Evolutionary conservation across 2,888 invertebrate species (phyloP).

Genomic region (Therioaphis trifolii): DNA sequence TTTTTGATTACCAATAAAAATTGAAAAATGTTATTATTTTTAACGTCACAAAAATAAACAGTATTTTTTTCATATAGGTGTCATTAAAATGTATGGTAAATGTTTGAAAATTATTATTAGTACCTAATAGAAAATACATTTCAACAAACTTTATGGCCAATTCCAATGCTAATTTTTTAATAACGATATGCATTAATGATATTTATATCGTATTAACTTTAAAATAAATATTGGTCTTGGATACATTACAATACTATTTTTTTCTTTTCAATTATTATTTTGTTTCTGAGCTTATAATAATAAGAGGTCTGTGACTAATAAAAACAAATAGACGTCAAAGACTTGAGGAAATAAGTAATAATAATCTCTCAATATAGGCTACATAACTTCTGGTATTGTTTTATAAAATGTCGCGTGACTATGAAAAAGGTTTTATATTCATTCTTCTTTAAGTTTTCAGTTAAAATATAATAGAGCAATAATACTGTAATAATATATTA

Average conservation of each 20-base stretch:
- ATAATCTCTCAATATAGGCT: not conserved
- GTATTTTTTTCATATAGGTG: too few relatives aligned
- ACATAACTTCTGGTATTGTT: not conserved
- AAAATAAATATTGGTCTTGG: not conserved
- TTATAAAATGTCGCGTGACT: constrained; percentile 1
- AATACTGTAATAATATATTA: constrained; percentile 3
- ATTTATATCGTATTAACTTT: not conserved
- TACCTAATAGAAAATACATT: too few relatives aligned
- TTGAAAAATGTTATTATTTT: too few relatives aligned
- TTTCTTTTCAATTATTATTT: not conserved
- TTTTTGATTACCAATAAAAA: too few relatives aligned
- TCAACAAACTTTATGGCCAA: too few relatives aligned
- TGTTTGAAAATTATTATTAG: too few relatives aligned
- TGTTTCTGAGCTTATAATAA: not conserved
- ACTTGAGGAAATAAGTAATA: not conserved
- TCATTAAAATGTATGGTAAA: too few relatives aligned
- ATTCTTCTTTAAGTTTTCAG: not conserved
- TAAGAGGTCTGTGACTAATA: not conserved
- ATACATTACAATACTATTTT: too few relatives aligned
- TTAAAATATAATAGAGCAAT: not conserved
- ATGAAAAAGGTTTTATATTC: not conserved
- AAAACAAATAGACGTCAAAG: not conserved
- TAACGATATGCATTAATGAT: too few relatives aligned
- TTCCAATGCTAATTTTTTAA: too few relatives aligned
- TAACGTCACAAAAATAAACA: too few relatives aligned